phyloP scores from a whole-genome alignment of 2,888 invertebrate genomes.

The Diarsia dahlii region DNA sequence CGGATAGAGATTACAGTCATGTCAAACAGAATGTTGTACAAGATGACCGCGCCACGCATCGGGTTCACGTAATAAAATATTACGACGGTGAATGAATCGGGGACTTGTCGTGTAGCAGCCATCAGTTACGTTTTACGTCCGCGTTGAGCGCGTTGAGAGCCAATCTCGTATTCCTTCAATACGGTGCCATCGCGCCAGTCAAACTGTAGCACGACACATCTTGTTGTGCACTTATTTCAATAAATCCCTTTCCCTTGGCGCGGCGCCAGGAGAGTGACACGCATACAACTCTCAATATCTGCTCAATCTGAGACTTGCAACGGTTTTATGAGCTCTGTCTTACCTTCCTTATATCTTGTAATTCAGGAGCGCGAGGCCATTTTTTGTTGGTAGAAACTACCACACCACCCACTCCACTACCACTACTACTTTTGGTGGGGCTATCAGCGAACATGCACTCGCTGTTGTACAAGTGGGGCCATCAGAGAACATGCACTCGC shows the following conservation, averaged over 20 bases:
- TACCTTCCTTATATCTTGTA: neutral
- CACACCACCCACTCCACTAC: too few species aligned
- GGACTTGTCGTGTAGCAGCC: conserved; percentile 8
- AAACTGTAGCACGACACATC: conserved; percentile 17
- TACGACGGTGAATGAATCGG: neutral
- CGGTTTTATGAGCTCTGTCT: conserved; percentile 3
- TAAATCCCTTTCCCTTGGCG: conserved; percentile 22
- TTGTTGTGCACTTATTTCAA: conserved; percentile 32
- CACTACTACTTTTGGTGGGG: too few species aligned
- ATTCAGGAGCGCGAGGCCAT: neutral
- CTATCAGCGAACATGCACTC: too few species aligned
- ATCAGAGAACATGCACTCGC: too few species aligned
- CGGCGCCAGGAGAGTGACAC: neutral
- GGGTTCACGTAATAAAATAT: conserved; percentile 20
- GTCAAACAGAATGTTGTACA: neutral
- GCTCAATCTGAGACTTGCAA: conserved; percentile 15
- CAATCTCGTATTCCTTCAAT: conserved; percentile 27
- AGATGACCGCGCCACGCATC: neutral
- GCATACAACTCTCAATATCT: conserved; percentile 24
- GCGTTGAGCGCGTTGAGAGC: conserved; percentile 6
- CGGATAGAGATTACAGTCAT: neutral
- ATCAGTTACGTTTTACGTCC: conserved; percentile 10
- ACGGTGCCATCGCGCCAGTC: conserved; percentile 6
- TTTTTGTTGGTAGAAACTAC: neutral
- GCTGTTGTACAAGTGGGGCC: too few species aligned